Conservation (phyloP, 1,140 invertebrate species). For the Scaptomyza graminum region DNA sequence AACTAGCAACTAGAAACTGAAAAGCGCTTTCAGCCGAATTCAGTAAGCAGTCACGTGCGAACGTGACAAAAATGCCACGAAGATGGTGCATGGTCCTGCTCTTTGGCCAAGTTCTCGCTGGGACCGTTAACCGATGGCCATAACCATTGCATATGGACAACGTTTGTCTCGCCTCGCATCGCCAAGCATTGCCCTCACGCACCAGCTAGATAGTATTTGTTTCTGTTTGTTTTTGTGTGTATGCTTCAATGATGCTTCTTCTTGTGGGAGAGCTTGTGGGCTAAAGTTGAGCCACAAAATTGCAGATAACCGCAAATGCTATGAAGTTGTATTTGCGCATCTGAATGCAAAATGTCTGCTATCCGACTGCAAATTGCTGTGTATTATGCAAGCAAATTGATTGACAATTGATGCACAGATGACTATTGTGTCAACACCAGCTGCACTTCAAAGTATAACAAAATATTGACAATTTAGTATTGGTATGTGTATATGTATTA, state of each 20-base stretch:
- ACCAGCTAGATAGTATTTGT: constrained; percentile 31
- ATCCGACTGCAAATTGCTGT: constrained; percentile 23
- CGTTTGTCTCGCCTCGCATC: neutral
- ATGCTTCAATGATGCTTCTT: too few species aligned
- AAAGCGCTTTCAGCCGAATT: constrained; percentile 48
- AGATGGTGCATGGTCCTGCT: constrained; percentile 44
- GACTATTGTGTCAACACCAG: constrained; percentile 38
- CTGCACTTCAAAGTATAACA: constrained; percentile 1
- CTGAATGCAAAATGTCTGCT: constrained; percentile 2
- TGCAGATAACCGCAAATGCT: constrained; percentile 12
- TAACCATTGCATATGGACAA: constrained; percentile 2
- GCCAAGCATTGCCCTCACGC: constrained; percentile 3
- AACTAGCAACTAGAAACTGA: constrained; percentile 20
- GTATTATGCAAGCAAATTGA: constrained; percentile 27
- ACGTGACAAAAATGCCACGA: constrained; percentile 80
- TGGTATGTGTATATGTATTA: neutral
- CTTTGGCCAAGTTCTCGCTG: constrained; percentile 37
- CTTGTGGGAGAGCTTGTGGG: neutral
- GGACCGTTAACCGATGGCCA: constrained; percentile 12
- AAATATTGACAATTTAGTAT: constrained; percentile 17
- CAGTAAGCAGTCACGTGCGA: constrained; percentile 73
- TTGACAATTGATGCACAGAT: constrained; percentile 35
- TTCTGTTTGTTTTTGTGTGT: neutral
- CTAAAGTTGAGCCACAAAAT: constrained; percentile 22
- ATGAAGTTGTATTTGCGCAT: constrained; percentile 11